phyloP scores from a whole-genome alignment of 2,797 vertebrate genomes.

The Brachyrhaphis roseni region DNA sequence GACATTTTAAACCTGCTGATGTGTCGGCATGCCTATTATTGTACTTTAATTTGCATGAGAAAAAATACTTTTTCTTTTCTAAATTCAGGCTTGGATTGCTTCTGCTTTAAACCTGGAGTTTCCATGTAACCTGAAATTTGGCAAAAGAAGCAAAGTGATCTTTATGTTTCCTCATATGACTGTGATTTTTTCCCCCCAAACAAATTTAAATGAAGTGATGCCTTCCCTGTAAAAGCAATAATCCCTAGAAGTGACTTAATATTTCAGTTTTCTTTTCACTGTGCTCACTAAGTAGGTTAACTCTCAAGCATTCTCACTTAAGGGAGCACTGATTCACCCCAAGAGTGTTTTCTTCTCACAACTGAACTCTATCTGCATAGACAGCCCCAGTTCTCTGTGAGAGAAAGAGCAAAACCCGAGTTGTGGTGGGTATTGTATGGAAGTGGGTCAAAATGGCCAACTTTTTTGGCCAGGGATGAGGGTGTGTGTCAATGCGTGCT shows the following conservation, averaged over 20 bases:
- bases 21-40: no score
- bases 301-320: constrained; percentile 63
- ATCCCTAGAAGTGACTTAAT: constrained; percentile 38
- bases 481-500: not conserved
- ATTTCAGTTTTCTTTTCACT: constrained; percentile 43
- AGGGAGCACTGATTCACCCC: constrained; percentile 58
- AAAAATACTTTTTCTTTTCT: not conserved
- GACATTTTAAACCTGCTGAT: no score
- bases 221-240: constrained; percentile 11
- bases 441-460: constrained; percentile 75
- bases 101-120: constrained; percentile 45
- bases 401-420: constrained; percentile 25
- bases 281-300: constrained; percentile 71
- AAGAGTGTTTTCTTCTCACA: constrained; percentile 56
- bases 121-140: not conserved
- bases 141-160: constrained; percentile 2
- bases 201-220: not conserved
- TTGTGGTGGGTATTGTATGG: constrained; percentile 54
- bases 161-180: not conserved
- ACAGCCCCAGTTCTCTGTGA: constrained; percentile 38
- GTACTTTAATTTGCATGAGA: no score
- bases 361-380: constrained; percentile 56
- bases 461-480: constrained; percentile 45
- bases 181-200: not conserved
- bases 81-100: constrained; percentile 18